A percentile compares a stretch with the other conserved stretches of the same genome.
These are phyloP conservation scores for Apaloderma vittatum DNA, from an alignment of 2,113 vertebrate genomes.

Conservation along the genomic window DNA sequence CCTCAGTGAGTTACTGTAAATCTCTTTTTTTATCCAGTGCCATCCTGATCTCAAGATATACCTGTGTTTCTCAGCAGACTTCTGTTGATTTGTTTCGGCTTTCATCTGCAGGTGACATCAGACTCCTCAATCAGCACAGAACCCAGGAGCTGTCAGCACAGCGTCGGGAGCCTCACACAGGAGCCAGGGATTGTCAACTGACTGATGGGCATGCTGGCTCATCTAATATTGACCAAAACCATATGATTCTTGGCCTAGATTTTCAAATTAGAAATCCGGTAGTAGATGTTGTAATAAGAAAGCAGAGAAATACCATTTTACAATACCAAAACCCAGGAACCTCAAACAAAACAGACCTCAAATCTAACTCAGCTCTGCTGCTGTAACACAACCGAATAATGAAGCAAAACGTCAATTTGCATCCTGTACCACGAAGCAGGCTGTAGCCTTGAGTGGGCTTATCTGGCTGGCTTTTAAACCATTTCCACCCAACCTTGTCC, in stretches of 20 bases:
- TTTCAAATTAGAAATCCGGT: background rate
- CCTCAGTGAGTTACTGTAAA: background rate
- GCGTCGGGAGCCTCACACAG: background rate
- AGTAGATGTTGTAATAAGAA: background rate
- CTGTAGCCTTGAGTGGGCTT: background rate
- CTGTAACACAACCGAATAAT: background rate
- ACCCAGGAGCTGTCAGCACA: background rate
- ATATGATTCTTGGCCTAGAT: background rate
- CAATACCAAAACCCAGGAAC: background rate
- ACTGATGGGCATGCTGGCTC: background rate
- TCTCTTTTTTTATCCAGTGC: background rate
- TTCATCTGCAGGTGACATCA: background rate
- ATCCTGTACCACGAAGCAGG: background rate
- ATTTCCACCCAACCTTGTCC: background rate
- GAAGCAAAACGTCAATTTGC: background rate
- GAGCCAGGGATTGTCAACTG: background rate
- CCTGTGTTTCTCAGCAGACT: background rate
- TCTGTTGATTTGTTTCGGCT: background rate
- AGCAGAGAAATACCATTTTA: background rate
- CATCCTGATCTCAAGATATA: background rate
- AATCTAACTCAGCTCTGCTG: background rate
- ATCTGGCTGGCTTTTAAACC: slow-evolving; percentile 1
- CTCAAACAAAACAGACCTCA: background rate
- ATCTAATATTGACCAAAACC: background rate
- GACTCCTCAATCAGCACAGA: background rate